Percentiles rank a stretch among this genome's conserved stretches.
Conservation (phyloP, 2,113 vertebrate genomes). For the Sinocyclocheilus maitianheensis region DNA sequence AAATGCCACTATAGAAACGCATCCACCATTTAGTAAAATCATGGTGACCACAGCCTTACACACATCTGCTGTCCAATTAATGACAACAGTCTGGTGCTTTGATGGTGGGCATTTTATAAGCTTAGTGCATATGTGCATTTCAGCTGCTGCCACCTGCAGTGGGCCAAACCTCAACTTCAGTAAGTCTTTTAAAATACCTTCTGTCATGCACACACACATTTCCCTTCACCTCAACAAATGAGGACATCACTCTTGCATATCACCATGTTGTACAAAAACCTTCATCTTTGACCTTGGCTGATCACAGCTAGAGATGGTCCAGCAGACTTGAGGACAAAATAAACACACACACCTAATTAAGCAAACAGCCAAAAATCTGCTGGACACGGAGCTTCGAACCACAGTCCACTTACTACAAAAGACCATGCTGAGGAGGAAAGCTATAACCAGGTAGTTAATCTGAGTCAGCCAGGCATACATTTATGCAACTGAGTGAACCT, state of each 20-base stretch:
- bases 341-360: constrained; percentile 29
- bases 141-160: constrained; percentile 6
- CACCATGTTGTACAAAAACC: background rate
- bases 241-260: background rate
- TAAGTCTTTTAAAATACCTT: background rate
- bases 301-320: background rate
- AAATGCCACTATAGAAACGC: background rate
- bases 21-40: background rate
- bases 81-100: background rate
- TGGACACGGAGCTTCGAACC: constrained; percentile 15
- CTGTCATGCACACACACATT: background rate
- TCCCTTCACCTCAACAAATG: background rate
- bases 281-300: constrained; percentile 2
- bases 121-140: constrained; percentile 17
- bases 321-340: constrained; percentile 11
- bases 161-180: constrained; percentile 1
- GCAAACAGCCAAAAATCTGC: constrained; percentile 2
- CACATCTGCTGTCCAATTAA: background rate
- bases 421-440: background rate
- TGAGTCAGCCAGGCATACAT: background rate
- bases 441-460: background rate
- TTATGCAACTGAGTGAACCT: constrained; percentile 22
- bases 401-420: background rate
- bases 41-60: background rate
- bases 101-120: constrained; percentile 22